Evolutionary conservation across 1,140 invertebrate genomes (phyloP).

Genomic region (Philotrypesis tridentata): DNA sequence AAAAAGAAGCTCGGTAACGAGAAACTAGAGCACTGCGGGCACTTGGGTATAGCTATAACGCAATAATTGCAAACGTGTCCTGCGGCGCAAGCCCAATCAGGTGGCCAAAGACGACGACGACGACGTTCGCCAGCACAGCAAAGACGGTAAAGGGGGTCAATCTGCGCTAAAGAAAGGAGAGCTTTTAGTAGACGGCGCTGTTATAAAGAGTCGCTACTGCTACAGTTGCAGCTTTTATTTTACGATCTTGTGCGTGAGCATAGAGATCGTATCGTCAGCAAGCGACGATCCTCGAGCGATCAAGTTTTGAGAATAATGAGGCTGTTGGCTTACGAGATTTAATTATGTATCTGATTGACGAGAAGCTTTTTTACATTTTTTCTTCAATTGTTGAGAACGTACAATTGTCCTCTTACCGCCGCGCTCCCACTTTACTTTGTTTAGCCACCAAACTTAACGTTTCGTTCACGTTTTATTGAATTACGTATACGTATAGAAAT

Average conservation of each 20-base stretch:
- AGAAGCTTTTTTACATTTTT: too few relatives aligned
- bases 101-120: not conserved
- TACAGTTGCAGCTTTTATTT: not conserved
- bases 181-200: not conserved
- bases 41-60: constrained; percentile 4
- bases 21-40: not conserved
- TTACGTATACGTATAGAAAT: too few relatives aligned
- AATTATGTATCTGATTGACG: not conserved
- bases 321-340: not conserved
- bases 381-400: too few relatives aligned
- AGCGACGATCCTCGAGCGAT: not conserved
- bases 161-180: constrained; percentile 7
- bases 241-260: not conserved
- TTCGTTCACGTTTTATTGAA: too few relatives aligned
- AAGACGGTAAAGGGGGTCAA: not conserved
- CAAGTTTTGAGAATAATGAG: not conserved
- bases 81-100: constrained; percentile 18
- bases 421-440: too few relatives aligned
- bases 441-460: too few relatives aligned
- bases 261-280: not conserved
- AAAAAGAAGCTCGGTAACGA: not conserved
- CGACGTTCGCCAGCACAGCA: not conserved
- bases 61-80: constrained; percentile 21
- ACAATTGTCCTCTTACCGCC: too few relatives aligned
- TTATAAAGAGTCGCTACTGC: not conserved